Conservation (phyloP, 1,140 invertebrate species). For the Drosophila melanica region DNA sequence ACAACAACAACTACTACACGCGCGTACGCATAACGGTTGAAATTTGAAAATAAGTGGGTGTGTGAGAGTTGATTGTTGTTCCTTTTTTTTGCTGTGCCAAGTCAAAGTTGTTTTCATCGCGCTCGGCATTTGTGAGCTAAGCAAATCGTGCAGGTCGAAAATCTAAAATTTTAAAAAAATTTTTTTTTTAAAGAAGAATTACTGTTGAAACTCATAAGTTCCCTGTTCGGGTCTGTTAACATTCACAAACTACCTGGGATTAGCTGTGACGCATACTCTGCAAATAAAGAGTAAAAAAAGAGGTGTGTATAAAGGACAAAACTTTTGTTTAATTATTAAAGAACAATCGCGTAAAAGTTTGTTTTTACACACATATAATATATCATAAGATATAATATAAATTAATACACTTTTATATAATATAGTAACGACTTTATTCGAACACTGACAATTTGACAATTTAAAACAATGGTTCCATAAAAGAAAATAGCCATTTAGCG, state of each 20-base stretch:
- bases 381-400: not conserved
- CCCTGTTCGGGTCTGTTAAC: constrained; percentile 11
- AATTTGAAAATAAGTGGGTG: constrained; percentile 35
- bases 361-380: not conserved
- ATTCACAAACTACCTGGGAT: constrained; percentile 46
- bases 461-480: too few species aligned
- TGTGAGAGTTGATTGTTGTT: constrained; percentile 35
- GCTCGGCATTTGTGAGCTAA: constrained; percentile 11
- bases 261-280: constrained; percentile 22
- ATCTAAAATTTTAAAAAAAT: constrained; percentile 27
- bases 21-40: constrained; percentile 42
- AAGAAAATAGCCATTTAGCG: too few species aligned
- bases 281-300: constrained; percentile 26
- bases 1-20: constrained; percentile 23
- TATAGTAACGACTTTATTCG: too few species aligned
- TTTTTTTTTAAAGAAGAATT: not conserved
- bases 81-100: constrained; percentile 36
- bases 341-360: too few species aligned
- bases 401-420: too few species aligned
- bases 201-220: constrained; percentile 10
- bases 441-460: too few species aligned
- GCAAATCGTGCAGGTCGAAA: constrained; percentile 15
- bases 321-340: too few species aligned
- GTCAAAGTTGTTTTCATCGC: constrained; percentile 25
- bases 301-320: constrained; percentile 48